Evolutionary conservation across 2,797 vertebrate genomes (phyloP), one percentile per base, ranked within the genome.

Genomic region (Ctenochaetus hawaiiensis): DNA sequence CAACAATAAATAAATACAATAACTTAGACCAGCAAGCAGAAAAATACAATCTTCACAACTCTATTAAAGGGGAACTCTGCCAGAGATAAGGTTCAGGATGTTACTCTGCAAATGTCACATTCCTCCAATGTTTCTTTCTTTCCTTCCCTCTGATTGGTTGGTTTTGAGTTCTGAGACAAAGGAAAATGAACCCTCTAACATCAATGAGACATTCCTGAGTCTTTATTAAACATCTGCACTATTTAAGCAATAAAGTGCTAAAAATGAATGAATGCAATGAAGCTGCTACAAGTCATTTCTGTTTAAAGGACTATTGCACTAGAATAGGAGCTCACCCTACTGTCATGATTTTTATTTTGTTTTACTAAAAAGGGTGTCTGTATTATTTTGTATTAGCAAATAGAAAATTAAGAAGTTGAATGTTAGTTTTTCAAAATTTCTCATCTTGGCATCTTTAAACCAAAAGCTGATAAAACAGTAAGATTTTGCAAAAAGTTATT

Each of bases 241-340:
- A 60, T 61, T 77, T 62, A 44, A 80, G 75, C 60, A 75, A 67
- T 86, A 91, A 91, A 90, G 89, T 90, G 85, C 86, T 60, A 22
- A 78, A 57, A 65, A 69, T 34, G 0, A 77, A 67, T 4, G 6
- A 66, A 68, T 23, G 51, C 17, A 52, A 54, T 86, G 62, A 49
- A 84, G 82, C 79, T 92, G 90, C 90, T 88, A 91, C 92, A 89
- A 60, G 56, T 77, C 59, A 73, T 37, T 43, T 83, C 70, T 74
- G 22, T 77, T 86, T 89, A 87, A 92, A 87, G 85, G 81, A 90
- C 83, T 85, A 89, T 88, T 91, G 90, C 84, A 89, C 85, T 78
- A 80, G 34, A 60, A 39, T 61, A 62, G 70, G 45, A 37, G 22
- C 0, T 30, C 47, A 53, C 52, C 7, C 11, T 64, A 57, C 63